Evolutionary conservation across 2,888 invertebrate species (phyloP).

Genomic region (Dendrolimus pini): DNA sequence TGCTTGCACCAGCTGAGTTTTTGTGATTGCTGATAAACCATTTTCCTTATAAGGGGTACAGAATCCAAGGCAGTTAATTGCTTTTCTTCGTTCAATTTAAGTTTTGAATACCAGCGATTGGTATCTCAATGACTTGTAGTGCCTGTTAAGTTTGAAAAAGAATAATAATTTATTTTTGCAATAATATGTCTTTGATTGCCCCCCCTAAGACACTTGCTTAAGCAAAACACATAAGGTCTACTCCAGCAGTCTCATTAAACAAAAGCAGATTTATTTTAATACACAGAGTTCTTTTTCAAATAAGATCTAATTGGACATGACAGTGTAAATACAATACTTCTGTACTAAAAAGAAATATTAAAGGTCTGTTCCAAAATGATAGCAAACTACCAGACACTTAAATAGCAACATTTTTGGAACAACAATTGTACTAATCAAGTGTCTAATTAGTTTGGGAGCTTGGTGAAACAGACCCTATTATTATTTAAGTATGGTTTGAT

Average conservation of each 20-base stretch:
- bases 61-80: too few relatives aligned
- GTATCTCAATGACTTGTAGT: constrained; percentile 35
- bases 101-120: constrained; percentile 37
- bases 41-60: constrained; percentile 34
- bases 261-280: constrained; percentile 50
- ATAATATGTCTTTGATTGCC: too few relatives aligned
- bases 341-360: constrained; percentile 2
- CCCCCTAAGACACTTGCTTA: too few relatives aligned
- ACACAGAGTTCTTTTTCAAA: constrained; percentile 46
- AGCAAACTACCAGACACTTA: too few relatives aligned
- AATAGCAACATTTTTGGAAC: too few relatives aligned
- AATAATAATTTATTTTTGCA: too few relatives aligned
- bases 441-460: too few relatives aligned
- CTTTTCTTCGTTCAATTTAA: too few relatives aligned
- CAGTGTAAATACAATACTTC: constrained; percentile 36
- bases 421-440: too few relatives aligned
- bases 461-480: too few relatives aligned
- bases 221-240: constrained; percentile 20
- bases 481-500: too few relatives aligned
- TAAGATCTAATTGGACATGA: constrained; percentile 48
- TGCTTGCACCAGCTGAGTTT: constrained; percentile 53
- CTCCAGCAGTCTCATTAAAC: constrained; percentile 41
- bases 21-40: constrained; percentile 51
- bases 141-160: too few relatives aligned
- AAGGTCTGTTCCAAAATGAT: background rate